Conservation (phyloP, 2,888 invertebrate species). For the Tridacna crocea region DNA sequence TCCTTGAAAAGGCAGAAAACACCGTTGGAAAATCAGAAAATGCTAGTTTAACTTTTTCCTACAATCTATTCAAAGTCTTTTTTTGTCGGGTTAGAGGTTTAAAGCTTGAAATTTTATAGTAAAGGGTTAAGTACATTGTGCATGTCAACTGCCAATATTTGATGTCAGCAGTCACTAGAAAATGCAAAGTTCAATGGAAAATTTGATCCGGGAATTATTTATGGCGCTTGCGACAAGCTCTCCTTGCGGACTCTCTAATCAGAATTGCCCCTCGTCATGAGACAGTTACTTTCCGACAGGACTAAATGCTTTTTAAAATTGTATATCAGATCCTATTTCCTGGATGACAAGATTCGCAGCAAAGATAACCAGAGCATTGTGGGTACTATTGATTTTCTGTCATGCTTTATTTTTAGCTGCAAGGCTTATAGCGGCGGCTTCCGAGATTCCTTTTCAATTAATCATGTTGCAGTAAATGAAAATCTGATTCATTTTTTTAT, state of each 20-base stretch:
- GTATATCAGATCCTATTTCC: slow-evolving; percentile 21
- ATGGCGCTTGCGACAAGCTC: slow-evolving; percentile 20
- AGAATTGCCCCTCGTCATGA: slow-evolving; percentile 3
- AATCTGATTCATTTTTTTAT: not conserved
- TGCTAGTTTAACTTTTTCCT: too few species aligned
- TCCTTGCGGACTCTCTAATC: slow-evolving; percentile 4
- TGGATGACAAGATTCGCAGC: slow-evolving; percentile 21
- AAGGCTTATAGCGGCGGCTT: not conserved
- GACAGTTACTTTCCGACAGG: slow-evolving; percentile 11
- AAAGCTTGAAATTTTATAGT: too few species aligned
- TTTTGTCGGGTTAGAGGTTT: too few species aligned
- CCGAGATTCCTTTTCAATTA: slow-evolving; percentile 8
- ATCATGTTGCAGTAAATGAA: not conserved
- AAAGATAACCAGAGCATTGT: slow-evolving; percentile 17
- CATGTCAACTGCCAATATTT: slow-evolving; percentile 22
- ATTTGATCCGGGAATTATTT: slow-evolving; percentile 22
- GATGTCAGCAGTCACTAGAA: not conserved
- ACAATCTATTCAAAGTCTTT: too few species aligned
- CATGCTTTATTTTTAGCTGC: not conserved
- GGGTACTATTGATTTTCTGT: slow-evolving; percentile 23
- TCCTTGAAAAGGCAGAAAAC: too few species aligned
- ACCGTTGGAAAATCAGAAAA: too few species aligned
- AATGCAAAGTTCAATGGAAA: slow-evolving; percentile 12
- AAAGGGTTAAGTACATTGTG: slow-evolving; percentile 9
- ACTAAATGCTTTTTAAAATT: slow-evolving; percentile 3